Conservation (phyloP, 2,888 invertebrate genomes). For the Trichopria drosophilae region DNA sequence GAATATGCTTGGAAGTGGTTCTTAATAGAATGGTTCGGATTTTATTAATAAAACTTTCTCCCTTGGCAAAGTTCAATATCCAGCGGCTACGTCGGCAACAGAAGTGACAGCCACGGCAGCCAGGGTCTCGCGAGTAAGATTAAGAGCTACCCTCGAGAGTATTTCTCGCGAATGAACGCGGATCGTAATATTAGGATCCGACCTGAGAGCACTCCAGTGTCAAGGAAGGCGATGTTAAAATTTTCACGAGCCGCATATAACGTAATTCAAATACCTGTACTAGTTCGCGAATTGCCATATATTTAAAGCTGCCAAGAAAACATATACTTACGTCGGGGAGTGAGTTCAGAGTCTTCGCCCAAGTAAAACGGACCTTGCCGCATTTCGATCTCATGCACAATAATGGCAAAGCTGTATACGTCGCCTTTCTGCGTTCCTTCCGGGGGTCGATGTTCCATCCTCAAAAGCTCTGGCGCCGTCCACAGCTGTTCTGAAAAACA, state of each 20-base stretch:
- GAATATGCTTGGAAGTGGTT: no score
- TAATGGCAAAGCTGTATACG: conserved; percentile 92
- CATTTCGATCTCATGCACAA: conserved; percentile 89
- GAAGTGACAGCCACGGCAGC: no score
- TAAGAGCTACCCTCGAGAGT: no score
- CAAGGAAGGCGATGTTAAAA: no score
- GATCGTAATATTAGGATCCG: no score
- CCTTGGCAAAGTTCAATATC: no score
- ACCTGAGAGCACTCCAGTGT: no score
- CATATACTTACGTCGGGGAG: conserved; percentile 70
- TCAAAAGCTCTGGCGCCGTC: conserved; percentile 89
- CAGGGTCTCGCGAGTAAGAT: no score
- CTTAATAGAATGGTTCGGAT: no score
- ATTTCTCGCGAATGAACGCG: no score
- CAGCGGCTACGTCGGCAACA: no score
- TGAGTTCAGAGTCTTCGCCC: conserved; percentile 65
- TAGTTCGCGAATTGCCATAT: neutral
- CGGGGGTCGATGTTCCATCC: conserved; percentile 64
- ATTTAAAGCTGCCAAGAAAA: neutral
- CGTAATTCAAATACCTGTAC: neutral
- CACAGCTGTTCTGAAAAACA: conserved; percentile 75
- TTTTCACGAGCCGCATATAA: neutral
- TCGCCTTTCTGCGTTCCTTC: conserved; percentile 89
- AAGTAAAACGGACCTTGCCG: conserved; percentile 87
- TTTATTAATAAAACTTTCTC: no score